Base-by-base conservation (phyloP, 1,140 invertebrate species). In the Hydropsyche tenuis region DNA sequence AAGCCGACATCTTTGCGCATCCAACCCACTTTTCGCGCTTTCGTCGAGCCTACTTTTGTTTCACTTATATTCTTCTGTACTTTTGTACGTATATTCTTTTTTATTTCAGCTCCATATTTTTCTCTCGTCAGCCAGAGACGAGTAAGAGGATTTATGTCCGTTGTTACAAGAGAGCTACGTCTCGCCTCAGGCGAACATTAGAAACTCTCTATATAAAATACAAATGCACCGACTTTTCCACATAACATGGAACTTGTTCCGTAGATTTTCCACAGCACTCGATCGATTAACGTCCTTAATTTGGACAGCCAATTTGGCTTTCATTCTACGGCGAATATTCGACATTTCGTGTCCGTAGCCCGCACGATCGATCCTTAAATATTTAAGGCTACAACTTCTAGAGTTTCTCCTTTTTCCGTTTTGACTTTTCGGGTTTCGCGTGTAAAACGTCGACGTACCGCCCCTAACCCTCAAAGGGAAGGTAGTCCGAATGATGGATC, bases 371-470 rank as follows among this genome's bases (percentile, higher is more conserved):
- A 20, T 16, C 1, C 62, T 76, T 73, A 72, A 76, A 76, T 76
- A 74, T 76, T 76, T 74, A 76, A 60, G 62, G 72, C 66, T 65
- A 66, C 75, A 73, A 76, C 75, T 76, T 76, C 72, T 76, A 66
- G 68, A 63, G 56, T 51, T 53, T 64, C 72, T 7, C 48, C 9
- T 43, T 42, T 65, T 43, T 56, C n/a, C 63, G n/a, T 22, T 65
- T 42, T 27, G 69, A 60, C 30, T 53, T 30, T 53, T 60, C 45
- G 25, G 64, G 63, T 73, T 76, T 73, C 69, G 65, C 37, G 62
- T 73, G 42, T 72, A 63, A 74, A 76, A 74, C 75, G 73, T 74
- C 73, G 75, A 76, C 74, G 73, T 51, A 42, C 53, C 45, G 14
- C 20, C 16, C 45, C 45, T 16, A 7, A 37, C 20, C 16, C 45